Base-by-base conservation (phyloP, 2,888 invertebrate species). In the Trachelus troglodyta region DNA sequence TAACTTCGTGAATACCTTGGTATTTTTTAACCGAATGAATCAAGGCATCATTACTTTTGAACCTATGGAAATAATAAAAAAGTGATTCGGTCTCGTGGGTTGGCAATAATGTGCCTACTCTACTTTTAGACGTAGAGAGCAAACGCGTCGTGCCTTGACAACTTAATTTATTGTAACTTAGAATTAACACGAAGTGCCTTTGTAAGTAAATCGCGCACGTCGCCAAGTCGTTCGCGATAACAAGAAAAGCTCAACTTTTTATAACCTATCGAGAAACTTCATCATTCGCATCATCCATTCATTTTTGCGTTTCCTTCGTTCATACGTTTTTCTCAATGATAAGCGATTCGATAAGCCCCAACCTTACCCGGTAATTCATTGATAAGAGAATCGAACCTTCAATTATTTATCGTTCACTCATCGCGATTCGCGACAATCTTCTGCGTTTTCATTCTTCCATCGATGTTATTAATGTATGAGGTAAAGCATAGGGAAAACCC, bases 151-250 rank as follows among this genome's bases (percentile, higher is more conserved):
- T 82, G 83, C 83, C 83, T 81, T 82, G 80, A 75, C 80, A 81
- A 83, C 78, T 81, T 86, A 85, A 88, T 83, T 87, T 87, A 87
- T 86, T 85, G 76, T 79, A 73, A 80, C 75, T 77, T 79, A 68
- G 77, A 69, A 68, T 77, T 69, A 79, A 73, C 74, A 9, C 34
- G 11, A 31, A 11, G 71, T 71, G 71, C 71, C 71, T 71, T 71
- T 56, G 1, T 56, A 56, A 56, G 56, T 23, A 23, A 56, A 74
- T 40, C 31, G 69, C 69, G 34, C 40, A 23, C 71, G 15, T 31
- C 33, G 31, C 23, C 9, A 9, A 56, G 23, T 56, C 23, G 23
- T 56, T 56, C 56, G 56, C 56, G 56, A 56, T 23, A 56, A 56
- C 56, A 23, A 56, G 56, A 56, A 23, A 56, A 56, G 56, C 56